phyloP scores from a whole-genome alignment of 1,140 invertebrate genomes.

The Campoletis sonorensis region DNA sequence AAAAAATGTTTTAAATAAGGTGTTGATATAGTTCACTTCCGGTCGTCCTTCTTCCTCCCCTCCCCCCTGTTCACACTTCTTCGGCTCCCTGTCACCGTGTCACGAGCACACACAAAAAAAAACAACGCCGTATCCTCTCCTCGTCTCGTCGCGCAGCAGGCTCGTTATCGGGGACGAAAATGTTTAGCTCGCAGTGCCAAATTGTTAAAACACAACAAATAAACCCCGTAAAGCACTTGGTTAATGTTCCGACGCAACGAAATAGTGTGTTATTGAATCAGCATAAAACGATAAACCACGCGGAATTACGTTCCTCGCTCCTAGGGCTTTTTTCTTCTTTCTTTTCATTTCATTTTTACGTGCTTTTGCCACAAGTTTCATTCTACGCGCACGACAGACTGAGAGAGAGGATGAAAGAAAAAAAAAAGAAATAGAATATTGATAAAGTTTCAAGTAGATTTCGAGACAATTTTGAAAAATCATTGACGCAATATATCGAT shows the following conservation, averaged over 20 bases:
- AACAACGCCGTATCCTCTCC: neutral
- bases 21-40: slow-evolving; percentile 73
- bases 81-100: too few species aligned
- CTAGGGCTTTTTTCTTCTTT: too few species aligned
- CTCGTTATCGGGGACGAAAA: slow-evolving; percentile 68
- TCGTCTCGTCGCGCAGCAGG: slow-evolving; percentile 66
- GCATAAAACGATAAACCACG: neutral
- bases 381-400: too few species aligned
- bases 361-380: too few species aligned
- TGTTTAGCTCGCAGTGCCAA: slow-evolving; percentile 68
- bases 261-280: slow-evolving; percentile 31
- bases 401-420: too few species aligned
- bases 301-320: too few species aligned
- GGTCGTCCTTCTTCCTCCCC: slow-evolving; percentile 60
- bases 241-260: slow-evolving; percentile 45
- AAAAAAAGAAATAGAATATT: too few species aligned
- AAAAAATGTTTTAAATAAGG: slow-evolving; percentile 71
- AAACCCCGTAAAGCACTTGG: slow-evolving; percentile 24
- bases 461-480: too few species aligned
- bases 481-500: too few species aligned
- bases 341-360: too few species aligned
- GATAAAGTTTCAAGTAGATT: too few species aligned
- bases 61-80: neutral
- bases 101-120: neutral
- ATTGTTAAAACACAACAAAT: slow-evolving; percentile 35